Base-by-base conservation (phyloP, 2,888 invertebrate species). In the Hypselothyrea guttata region DNA sequence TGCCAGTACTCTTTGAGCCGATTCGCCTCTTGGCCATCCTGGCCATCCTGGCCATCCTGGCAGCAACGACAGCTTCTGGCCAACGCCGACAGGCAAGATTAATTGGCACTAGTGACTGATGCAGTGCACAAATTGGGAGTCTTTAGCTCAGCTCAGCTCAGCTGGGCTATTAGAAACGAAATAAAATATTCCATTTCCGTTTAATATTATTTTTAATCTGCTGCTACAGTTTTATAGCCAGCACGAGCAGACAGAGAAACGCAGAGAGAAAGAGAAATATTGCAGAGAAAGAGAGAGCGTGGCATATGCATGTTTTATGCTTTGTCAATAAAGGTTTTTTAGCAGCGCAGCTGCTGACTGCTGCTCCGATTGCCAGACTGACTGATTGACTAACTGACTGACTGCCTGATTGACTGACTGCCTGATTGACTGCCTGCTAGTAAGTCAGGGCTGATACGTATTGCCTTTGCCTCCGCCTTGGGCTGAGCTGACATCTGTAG, bases 151-250 rank as follows among this genome's bases (percentile, higher is more conserved):
- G 13, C 28, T 9, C 7, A 44, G 9, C 31, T 9, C 11, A 34
- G 33, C 46, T 33, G 31, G 15, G 37, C 12, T 27, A 54, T 48
- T 63, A 34, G 16, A 31, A 57, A 16, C 53, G 59, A 64, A 75
- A 76, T 78, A 79, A 79, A 84, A 84, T 72, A 72, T 66, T 77
- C 81, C 77, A 82, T 68, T 69, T 57, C 66, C 75, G 68, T 74
- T 83, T 65, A 71, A 79, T 77, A 79, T 79, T 83, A 77, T 69
- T 77, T 79, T 83, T 79, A 81, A 81, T 83, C 81, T 79, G 62
- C 66, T 63, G 61, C 64, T 72, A 46, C 71, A 74, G 60, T 79
- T 82, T n/a, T 78, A 82, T 75, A 54, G 58, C 66, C 49, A 56
- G 54, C 47, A 60, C 51, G 53, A 44, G 57, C 38, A 53, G 18